Conservation (phyloP, 2,113 vertebrate genomes). For the Eulemur rufifrons region DNA sequence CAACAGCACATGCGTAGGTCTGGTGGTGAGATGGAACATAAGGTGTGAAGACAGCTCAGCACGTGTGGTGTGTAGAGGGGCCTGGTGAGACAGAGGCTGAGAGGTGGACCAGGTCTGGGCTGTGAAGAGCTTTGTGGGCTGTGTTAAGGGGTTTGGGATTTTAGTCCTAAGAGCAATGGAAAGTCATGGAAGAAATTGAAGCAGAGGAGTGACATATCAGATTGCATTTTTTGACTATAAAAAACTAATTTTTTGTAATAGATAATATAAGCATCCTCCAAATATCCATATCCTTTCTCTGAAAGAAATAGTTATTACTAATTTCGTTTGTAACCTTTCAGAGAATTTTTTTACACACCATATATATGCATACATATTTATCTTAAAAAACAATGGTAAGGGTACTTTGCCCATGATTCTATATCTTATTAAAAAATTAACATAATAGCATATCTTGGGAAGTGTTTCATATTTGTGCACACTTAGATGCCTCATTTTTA, state of each 20-base stretch:
- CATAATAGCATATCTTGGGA: not conserved
- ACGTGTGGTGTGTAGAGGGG: fast-evolving
- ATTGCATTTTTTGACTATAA: not conserved
- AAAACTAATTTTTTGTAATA: not conserved
- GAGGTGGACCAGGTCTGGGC: not conserved
- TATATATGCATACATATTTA: not conserved
- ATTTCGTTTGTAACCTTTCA: not conserved
- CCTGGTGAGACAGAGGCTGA: not conserved
- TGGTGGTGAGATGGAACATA: fast-evolving
- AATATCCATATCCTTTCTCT: not conserved
- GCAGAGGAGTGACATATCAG: not conserved
- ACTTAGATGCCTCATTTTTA: not conserved
- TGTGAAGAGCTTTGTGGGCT: not conserved
- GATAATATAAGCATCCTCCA: not conserved
- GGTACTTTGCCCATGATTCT: not conserved
- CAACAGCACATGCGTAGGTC: fast-evolving
- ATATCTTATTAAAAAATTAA: too few relatives aligned
- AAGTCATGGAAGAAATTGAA: not conserved
- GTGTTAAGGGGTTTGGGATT: not conserved
- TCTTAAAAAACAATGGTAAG: not conserved
- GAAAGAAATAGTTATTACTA: not conserved
- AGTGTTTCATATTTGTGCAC: not conserved
- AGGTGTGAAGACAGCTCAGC: not conserved
- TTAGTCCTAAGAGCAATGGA: not conserved
- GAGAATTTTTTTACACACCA: not conserved